Base-by-base conservation (phyloP, 1,140 invertebrate genomes). In the Meteorus sp. region DNA sequence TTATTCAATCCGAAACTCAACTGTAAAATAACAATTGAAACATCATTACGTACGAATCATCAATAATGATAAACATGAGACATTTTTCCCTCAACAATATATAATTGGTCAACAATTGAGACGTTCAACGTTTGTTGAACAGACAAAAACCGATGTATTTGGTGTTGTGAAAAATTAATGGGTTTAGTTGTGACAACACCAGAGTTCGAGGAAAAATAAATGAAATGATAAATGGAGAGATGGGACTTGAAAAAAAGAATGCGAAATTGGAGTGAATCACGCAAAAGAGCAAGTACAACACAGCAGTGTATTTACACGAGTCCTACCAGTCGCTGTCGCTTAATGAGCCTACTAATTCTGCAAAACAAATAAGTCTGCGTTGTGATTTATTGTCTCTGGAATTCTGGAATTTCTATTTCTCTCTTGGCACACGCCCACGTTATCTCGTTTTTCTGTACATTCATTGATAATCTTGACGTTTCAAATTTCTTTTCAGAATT, bases 281-380 rank as follows among this genome's bases (percentile, higher is more conserved):
- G 35, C 43, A 51, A 45, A 54, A 35, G 58, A 60, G 50, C 22
- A 51, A 45, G 39, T 51, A 4, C 35, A 48, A 29, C 43, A 53
- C 44, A 60, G 41, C 47, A 43, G 41, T 23, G 35, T 43, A 54
- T 25, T 25, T 39, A 54, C 44, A 25, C 23, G 13, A 3, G 35
- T 53, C 37, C 39, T 22, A 33, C 35, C 58, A 44, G 35, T 53
- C 20, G 47, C 39, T 53, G 41, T 60, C 41, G 43, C 58, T 60
- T 60, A 60, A 60, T 60, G 58, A 60, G 58, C 51, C 51, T 54
- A 51, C 31, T 54, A 60, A 60, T 54, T 60, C 58, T 60, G 58
- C 58, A 60, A 60, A 60, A 60, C 58, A 60, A 60, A 60, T 51
- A 53, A 31, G 58, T 54, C 37, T 41, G 58, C 54, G 58, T 25